A percentile compares a stretch with the other conserved stretches of the same genome.
Conservation (phyloP, 2,888 invertebrate species). For the Acrobeloides nanus region DNA sequence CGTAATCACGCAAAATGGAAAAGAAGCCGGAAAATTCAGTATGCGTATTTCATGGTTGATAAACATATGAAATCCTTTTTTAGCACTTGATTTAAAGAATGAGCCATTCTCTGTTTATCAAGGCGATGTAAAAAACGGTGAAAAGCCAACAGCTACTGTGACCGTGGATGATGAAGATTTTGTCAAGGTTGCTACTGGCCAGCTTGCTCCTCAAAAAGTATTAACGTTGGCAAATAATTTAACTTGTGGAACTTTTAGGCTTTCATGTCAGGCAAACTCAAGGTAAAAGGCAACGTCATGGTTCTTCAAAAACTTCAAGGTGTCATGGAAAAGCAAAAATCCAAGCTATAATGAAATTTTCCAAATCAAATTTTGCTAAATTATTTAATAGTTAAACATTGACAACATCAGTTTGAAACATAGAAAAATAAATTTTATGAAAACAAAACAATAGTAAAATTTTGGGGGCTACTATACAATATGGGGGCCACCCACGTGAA, state of each 20-base stretch:
- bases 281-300: slow-evolving; percentile 28
- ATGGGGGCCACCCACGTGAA: too few species aligned
- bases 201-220: too few species aligned
- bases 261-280: slow-evolving; percentile 29
- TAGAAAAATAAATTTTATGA: too few species aligned
- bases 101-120: too few species aligned
- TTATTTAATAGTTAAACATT: too few species aligned
- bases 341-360: slow-evolving; percentile 19
- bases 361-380: too few species aligned
- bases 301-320: slow-evolving; percentile 26
- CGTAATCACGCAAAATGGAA: slow-evolving; percentile 70
- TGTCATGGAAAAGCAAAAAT: slow-evolving; percentile 12
- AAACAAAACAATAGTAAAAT: too few species aligned
- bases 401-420: too few species aligned
- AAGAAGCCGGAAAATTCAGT: slow-evolving; percentile 17
- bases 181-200: slow-evolving; percentile 64
- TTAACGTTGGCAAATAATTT: too few species aligned
- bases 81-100: slow-evolving; percentile 70
- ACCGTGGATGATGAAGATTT: slow-evolving; percentile 78
- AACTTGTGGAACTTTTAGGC: slow-evolving; percentile 47
- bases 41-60: too few species aligned
- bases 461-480: too few species aligned
- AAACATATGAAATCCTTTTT: too few species aligned
- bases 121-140: slow-evolving; percentile 64
- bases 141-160: slow-evolving; percentile 75